phyloP scores from a whole-genome alignment of 2,797 vertebrate genomes.

The Halcyon leucocephala region DNA sequence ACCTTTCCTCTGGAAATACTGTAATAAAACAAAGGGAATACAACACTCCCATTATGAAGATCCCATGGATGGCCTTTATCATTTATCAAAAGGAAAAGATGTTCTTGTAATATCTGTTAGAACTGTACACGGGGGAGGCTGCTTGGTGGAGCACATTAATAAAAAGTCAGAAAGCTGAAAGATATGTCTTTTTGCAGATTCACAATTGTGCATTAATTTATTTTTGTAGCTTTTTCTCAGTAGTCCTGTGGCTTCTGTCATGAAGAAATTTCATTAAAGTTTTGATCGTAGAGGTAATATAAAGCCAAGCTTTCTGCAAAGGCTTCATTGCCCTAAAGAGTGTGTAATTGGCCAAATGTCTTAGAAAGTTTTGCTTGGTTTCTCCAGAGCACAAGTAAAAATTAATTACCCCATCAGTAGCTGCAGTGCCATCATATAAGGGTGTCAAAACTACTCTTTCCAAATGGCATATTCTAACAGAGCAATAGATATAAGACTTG shows the following conservation, averaged over 20 bases:
- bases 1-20: slow-evolving; percentile 69
- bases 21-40: slow-evolving; percentile 78
- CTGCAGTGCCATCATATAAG: slow-evolving; percentile 65
- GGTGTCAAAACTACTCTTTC: slow-evolving; percentile 76
- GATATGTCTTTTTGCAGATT: slow-evolving; percentile 52
- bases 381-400: slow-evolving; percentile 78
- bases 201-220: slow-evolving; percentile 71
- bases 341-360: slow-evolving; percentile 76
- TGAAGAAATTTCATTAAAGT: slow-evolving; percentile 74
- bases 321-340: slow-evolving; percentile 76
- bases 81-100: slow-evolving; percentile 74
- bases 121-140: slow-evolving; percentile 61
- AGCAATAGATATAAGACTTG: slow-evolving; percentile 66
- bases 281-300: slow-evolving; percentile 66
- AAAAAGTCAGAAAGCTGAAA: slow-evolving; percentile 77
- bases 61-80: slow-evolving; percentile 67
- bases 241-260: slow-evolving; percentile 71
- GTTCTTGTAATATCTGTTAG: slow-evolving; percentile 69
- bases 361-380: slow-evolving; percentile 78
- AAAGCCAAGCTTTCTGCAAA: slow-evolving; percentile 69
- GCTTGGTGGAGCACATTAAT: slow-evolving; percentile 73
- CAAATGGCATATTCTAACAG: slow-evolving; percentile 66
- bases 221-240: slow-evolving; percentile 75
- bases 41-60: slow-evolving; percentile 66
- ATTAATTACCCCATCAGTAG: slow-evolving; percentile 79